A percentile compares a stretch with the other conserved stretches of the same genome.
Conservation (phyloP, 2,113 vertebrate species). For the Lanius collurio region DNA sequence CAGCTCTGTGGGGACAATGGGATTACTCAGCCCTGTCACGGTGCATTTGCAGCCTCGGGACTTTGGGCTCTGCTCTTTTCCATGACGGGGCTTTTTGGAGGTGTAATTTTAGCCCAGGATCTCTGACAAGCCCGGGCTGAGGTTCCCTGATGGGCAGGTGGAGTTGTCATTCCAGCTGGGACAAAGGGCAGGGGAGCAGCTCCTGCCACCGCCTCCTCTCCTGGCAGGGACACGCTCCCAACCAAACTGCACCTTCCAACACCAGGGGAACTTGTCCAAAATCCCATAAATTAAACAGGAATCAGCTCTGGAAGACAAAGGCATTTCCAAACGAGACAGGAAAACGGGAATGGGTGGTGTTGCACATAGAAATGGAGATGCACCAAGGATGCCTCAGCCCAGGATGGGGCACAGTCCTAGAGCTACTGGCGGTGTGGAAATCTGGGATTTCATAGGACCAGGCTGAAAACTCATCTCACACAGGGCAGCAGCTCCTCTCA, state of each 20-base stretch:
- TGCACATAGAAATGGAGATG: not conserved
- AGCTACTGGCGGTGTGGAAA: not conserved
- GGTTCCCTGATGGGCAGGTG: not conserved
- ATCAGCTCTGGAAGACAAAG: not conserved
- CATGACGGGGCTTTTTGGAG: not conserved
- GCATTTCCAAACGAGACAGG: not conserved
- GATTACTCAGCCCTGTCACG: not conserved
- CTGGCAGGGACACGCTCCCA: not conserved
- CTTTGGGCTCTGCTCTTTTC: not conserved
- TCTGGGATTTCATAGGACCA: not conserved
- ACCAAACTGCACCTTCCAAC: not conserved
- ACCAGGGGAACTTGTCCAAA: not conserved
- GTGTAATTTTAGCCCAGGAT: not conserved
- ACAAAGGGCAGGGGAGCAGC: not conserved
- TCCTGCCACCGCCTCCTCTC: not conserved
- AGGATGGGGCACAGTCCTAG: not conserved
- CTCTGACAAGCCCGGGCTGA: not conserved
- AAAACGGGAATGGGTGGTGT: fast-evolving
- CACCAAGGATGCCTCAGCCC: not conserved
- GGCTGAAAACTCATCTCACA: not conserved
- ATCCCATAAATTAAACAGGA: fast-evolving
- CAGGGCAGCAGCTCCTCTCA: not conserved
- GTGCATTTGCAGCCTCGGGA: constrained; percentile 6
- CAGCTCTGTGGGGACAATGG: not conserved
- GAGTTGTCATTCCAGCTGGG: not conserved